A percentile compares a stretch with the other conserved stretches of the same genome.
Evolutionary conservation across 2,888 invertebrate genomes (phyloP).

Genomic region (Branchipolynoe longqiensis): DNA sequence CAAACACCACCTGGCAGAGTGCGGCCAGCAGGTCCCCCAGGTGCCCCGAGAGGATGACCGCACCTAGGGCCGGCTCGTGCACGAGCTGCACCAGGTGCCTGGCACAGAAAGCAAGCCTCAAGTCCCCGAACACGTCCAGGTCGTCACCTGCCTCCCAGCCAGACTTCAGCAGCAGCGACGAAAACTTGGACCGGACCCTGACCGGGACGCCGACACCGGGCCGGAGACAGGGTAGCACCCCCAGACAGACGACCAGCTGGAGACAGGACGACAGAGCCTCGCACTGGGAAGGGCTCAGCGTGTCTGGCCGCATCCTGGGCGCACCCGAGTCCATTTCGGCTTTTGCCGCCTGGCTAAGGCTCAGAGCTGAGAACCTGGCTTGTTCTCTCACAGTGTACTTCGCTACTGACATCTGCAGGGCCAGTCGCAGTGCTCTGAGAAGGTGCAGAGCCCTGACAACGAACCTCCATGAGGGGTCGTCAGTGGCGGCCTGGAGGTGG

Average conservation of each 20-base stretch:
- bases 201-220: slow-evolving; percentile 86
- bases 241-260: slow-evolving; percentile 86
- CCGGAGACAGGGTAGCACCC: slow-evolving; percentile 86
- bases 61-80: slow-evolving; percentile 82
- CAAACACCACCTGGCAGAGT: slow-evolving; percentile 87
- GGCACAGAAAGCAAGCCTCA: slow-evolving; percentile 69
- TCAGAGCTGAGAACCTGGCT: not conserved
- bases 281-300: slow-evolving; percentile 87
- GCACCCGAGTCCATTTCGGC: slow-evolving; percentile 53
- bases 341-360: not conserved
- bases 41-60: slow-evolving; percentile 84
- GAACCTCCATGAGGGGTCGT: not conserved
- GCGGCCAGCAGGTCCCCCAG: slow-evolving; percentile 86
- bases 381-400: not conserved
- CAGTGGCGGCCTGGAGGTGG: no score
- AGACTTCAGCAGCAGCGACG: slow-evolving; percentile 63
- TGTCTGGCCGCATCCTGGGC: slow-evolving; percentile 72
- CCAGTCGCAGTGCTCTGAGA: not conserved
- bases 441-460: not conserved
- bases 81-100: slow-evolving; percentile 69
- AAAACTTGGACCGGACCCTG: slow-evolving; percentile 82
- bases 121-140: slow-evolving; percentile 57
- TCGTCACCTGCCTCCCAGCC: no score
- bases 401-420: not conserved
- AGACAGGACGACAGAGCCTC: slow-evolving; percentile 85